Percentiles rank a stretch among this genome's conserved stretches.
Evolutionary conservation across 2,797 vertebrate species (phyloP).

Genomic region (Picus viridis): DNA sequence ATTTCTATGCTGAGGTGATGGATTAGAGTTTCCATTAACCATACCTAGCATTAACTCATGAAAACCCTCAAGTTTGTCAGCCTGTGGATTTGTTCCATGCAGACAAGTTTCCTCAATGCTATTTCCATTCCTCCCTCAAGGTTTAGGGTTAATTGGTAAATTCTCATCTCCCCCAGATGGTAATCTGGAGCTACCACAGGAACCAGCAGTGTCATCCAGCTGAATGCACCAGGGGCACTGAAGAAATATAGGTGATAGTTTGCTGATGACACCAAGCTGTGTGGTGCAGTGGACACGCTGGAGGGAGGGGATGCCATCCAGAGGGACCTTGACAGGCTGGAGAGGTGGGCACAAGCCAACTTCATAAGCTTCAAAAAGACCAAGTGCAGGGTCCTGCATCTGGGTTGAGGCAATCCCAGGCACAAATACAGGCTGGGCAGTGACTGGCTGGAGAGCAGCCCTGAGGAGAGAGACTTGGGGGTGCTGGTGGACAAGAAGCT

Average conservation of each 20-base stretch:
- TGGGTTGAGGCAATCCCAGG: too few species aligned
- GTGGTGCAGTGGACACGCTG: too few species aligned
- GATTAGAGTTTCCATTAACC: neutral
- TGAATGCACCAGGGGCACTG: fast-evolving
- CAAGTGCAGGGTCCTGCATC: too few species aligned
- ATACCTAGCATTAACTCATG: neutral
- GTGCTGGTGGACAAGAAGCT: too few species aligned
- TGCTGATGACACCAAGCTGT: too few species aligned
- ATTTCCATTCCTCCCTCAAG: neutral
- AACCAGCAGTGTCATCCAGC: neutral
- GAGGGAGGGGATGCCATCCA: too few species aligned
- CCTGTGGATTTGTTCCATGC: neutral
- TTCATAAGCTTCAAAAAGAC: too few species aligned
- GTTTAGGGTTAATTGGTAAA: neutral
- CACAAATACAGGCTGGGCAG: too few species aligned
- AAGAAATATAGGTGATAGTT: neutral
- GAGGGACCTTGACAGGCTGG: too few species aligned
- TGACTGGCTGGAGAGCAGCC: too few species aligned
- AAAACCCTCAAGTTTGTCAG: neutral
- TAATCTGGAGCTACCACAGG: neutral
- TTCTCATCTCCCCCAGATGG: neutral
- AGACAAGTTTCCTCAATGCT: neutral
- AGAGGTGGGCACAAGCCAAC: too few species aligned
- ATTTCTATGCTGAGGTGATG: neutral
- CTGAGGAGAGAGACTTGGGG: too few species aligned